Percentiles rank a stretch among this genome's conserved stretches.
Evolutionary conservation across 2,113 vertebrate genomes (phyloP).

Genomic region (Oryzias celebensis): DNA sequence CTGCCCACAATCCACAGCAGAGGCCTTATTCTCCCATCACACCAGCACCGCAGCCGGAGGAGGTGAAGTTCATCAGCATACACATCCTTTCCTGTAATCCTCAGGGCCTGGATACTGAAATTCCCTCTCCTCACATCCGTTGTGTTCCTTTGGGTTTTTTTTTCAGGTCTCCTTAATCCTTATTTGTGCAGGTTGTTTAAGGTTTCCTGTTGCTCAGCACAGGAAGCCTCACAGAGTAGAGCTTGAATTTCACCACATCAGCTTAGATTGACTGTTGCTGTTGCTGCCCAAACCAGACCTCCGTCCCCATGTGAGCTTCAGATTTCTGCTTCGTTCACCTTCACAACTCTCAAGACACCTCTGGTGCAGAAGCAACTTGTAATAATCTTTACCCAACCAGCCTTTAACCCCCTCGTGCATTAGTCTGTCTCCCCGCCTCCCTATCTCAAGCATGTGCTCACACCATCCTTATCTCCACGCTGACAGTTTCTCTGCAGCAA

Average conservation of each 20-base stretch:
- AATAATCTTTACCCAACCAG: constrained; percentile 34
- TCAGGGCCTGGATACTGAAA: constrained; percentile 24
- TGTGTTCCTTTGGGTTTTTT: constrained; percentile 45
- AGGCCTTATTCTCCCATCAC: constrained; percentile 36
- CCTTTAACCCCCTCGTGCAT: constrained; percentile 37
- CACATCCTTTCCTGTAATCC: constrained; percentile 50
- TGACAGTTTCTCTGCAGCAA: constrained; percentile 73
- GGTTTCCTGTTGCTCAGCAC: constrained; percentile 29
- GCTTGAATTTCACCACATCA: constrained; percentile 47
- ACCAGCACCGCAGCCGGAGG: constrained; percentile 22
- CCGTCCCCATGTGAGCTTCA: constrained; percentile 16
- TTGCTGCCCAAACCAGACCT: constrained; percentile 10
- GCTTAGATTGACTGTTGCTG: constrained; percentile 14
- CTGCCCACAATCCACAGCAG: constrained; percentile 35
- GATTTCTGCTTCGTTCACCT: constrained; percentile 5
- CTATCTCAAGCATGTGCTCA: constrained; percentile 44
- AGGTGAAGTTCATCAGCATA: constrained; percentile 57
- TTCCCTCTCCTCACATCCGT: constrained; percentile 28
- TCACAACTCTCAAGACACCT: constrained; percentile 1
- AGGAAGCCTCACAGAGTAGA: constrained; percentile 6
- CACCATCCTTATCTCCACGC: constrained; percentile 68
- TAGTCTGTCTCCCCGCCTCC: constrained; percentile 15
- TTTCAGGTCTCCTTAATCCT: constrained; percentile 49
- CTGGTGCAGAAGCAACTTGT: constrained; percentile 7
- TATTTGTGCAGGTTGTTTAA: constrained; percentile 25